phyloP scores from a whole-genome alignment of 1,140 invertebrate species.

The Drosophila saltans region DNA sequence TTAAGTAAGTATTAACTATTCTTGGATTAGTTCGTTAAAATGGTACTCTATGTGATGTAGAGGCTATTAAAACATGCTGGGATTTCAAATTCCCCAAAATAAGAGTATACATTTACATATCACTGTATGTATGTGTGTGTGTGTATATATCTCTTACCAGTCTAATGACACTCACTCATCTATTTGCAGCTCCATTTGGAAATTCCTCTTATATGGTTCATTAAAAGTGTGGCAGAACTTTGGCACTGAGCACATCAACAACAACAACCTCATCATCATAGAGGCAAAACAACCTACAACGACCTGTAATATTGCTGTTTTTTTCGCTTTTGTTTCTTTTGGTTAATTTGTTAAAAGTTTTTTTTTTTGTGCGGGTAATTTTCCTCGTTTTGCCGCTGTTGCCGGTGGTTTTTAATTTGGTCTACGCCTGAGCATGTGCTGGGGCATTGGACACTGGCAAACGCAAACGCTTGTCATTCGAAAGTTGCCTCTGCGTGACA shows the following conservation, averaged over 20 bases:
- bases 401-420: constrained; percentile 47
- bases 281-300: constrained; percentile 14
- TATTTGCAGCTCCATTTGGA: constrained; percentile 50
- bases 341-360: background rate
- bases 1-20: background rate
- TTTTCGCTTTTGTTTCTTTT: background rate
- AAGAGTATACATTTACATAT: background rate
- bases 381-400: background rate
- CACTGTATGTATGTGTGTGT: background rate
- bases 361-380: constrained; percentile 69
- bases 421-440: constrained; percentile 58
- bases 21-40: background rate
- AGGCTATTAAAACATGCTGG: background rate
- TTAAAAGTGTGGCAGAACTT: constrained; percentile 77
- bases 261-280: constrained; percentile 8
- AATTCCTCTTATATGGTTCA: constrained; percentile 56
- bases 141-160: background rate
- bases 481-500: constrained; percentile 78
- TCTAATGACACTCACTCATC: constrained; percentile 43
- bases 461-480: constrained; percentile 74
- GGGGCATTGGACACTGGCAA: constrained; percentile 42
- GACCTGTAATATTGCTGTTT: constrained; percentile 56
- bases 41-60: background rate
- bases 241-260: constrained; percentile 39
- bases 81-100: background rate